phyloP scores from a whole-genome alignment of 2,113 vertebrate genomes.

The Macroglossus sobrinus region DNA sequence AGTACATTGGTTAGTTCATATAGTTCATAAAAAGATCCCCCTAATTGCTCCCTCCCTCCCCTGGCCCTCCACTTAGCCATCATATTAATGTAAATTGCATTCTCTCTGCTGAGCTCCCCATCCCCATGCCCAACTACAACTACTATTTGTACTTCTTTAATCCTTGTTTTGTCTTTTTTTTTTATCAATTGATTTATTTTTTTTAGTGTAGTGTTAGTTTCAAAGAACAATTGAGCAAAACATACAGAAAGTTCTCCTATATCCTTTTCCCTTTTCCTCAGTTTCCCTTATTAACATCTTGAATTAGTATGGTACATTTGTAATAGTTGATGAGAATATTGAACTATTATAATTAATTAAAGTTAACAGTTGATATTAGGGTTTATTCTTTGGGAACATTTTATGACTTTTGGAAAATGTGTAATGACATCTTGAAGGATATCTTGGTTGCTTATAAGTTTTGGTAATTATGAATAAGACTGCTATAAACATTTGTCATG shows the following conservation, averaged over 20 bases:
- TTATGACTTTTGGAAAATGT: not conserved
- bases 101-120: too few species aligned
- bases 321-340: not conserved
- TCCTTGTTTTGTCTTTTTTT: not conserved
- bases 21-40: too few species aligned
- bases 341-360: not conserved
- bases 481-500: not conserved
- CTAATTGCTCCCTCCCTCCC: too few species aligned
- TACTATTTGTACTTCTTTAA: too few species aligned
- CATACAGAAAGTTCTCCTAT: not conserved
- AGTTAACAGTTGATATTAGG: not conserved
- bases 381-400: not conserved
- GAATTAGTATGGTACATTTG: not conserved
- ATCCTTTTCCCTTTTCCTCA: rapidly evolving
- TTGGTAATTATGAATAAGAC: not conserved
- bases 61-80: too few species aligned
- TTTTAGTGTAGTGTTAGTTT: not conserved
- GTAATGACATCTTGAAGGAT: not conserved
- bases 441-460: not conserved
- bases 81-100: too few species aligned
- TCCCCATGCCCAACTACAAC: too few species aligned
- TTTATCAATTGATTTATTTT: not conserved
- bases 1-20: too few species aligned
- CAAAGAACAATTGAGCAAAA: not conserved
- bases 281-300: not conserved